Base-by-base conservation (phyloP, 92 coral and sea anemone genomes). In the Palythoa grandiflora region DNA sequence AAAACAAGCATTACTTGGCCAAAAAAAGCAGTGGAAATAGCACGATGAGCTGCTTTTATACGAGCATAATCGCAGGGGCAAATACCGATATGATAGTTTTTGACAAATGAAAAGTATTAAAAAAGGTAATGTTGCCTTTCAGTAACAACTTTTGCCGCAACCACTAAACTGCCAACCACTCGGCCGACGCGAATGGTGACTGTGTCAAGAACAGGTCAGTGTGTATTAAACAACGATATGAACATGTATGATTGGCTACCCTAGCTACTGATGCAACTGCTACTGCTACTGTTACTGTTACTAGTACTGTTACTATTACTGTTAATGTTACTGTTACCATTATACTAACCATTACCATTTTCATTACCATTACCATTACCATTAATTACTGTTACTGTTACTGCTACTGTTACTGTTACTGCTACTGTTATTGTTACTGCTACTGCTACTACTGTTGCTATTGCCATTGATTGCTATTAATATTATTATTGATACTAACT, bases 141-240 rank as follows among this genome's bases (percentile, higher is more conserved):
- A 3, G 85, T 88, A 28, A 90, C 83, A 16, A 73, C 88, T 4
- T 47, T 80, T 81, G 63, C 86, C 44, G 80, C 55, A 47, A 48
- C 85, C 19, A 87, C 84, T 6, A 83, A 78, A 52, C 52, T 73
- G 36, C 88, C 93, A 48, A 90, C 95, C 52, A 85, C 86, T 35
- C 91, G 87, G 16, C 91, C 95, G 9, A 92, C 95, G 14, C 81
- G 95, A 77, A 40, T 83, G 75, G 93, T 90, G 15, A 90, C 84
- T 9, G 75, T 71, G 20, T 79, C 88, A 60, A 90, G 63, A 84
- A 90, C 83, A 78, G 93, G 95, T 90, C 54, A 40, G 87, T 5
- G 48, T 20, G 53, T 28, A 19, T 60, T 21, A 11, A 50, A 44
- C 7, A 44, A 8, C 7, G 5, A 3, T 0, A 8, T 0, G 50